Percentiles rank a stretch among this genome's conserved stretches.
phyloP scores from a whole-genome alignment of 1,140 invertebrate genomes.

The Phenacoccus solenopsis region DNA sequence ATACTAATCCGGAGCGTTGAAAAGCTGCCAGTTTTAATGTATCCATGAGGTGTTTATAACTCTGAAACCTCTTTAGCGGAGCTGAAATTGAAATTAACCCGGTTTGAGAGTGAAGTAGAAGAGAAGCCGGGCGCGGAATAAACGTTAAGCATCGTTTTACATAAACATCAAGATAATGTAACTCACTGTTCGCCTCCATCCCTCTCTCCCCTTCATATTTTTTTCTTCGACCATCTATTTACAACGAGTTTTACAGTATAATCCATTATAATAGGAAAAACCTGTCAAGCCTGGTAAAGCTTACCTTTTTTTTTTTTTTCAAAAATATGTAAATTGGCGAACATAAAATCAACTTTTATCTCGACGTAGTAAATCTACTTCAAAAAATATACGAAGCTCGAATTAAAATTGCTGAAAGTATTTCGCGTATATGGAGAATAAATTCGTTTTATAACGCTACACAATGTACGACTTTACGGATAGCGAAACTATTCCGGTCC shows the following conservation, averaged over 20 bases:
- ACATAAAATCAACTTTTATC: background rate
- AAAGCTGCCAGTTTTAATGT: too few species aligned
- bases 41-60: too few species aligned
- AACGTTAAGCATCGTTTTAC: constrained; percentile 1
- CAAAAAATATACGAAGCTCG: background rate
- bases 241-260: background rate
- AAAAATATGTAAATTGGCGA: background rate
- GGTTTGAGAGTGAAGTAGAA: background rate
- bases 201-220: background rate
- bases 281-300: background rate
- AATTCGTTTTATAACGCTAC: too few species aligned
- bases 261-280: background rate
- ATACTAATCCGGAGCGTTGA: too few species aligned
- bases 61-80: too few species aligned
- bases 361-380: background rate
- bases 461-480: too few species aligned
- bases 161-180: background rate
- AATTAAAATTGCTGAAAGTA: background rate
- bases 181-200: background rate
- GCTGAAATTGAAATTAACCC: background rate
- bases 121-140: background rate
- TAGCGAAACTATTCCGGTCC: too few species aligned
- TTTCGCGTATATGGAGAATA: too few species aligned
- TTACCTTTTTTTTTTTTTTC: background rate
- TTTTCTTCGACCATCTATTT: too few species aligned